Percentiles rank a stretch among this genome's conserved stretches.
These are phyloP conservation scores for Carassius carassius DNA, from an alignment of 2,113 vertebrate genomes.

Conservation along the genomic window DNA sequence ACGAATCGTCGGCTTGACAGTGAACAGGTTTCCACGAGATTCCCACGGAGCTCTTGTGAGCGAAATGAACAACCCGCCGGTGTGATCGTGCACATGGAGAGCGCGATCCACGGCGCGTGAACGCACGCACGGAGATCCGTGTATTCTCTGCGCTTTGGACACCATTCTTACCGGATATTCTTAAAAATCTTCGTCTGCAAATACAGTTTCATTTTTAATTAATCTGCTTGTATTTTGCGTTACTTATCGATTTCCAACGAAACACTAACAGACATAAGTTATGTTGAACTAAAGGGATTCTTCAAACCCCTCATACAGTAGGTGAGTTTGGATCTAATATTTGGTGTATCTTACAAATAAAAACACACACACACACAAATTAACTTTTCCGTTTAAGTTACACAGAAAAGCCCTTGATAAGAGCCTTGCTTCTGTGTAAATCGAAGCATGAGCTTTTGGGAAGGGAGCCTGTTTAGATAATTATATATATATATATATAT, in stretches of 20 bases:
- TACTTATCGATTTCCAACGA: background rate
- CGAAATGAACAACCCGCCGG: conserved; percentile 4
- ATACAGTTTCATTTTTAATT: background rate
- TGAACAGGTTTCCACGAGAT: conserved; percentile 50
- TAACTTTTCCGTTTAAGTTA: conserved; percentile 5
- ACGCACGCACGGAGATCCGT: conserved; percentile 7
- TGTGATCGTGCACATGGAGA: conserved; percentile 25
- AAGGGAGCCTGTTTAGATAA: background rate
- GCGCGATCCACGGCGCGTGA: conserved; percentile 8
- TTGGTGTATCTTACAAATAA: background rate
- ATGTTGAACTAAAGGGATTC: conserved; percentile 15
- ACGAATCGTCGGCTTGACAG: conserved; percentile 50
- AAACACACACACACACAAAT: too few species aligned
- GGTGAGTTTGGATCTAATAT: conserved; percentile 40
- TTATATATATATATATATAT: too few species aligned
- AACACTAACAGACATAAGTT: background rate
- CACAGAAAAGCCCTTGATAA: background rate
- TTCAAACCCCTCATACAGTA: background rate
- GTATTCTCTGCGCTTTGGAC: conserved; percentile 20
- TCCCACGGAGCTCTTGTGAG: conserved; percentile 42
- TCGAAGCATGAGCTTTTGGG: background rate
- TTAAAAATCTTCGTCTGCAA: background rate
- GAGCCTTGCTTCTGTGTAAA: too few species aligned
- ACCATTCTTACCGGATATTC: conserved; percentile 24
- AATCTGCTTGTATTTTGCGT: background rate